Evolutionary conservation across 2,113 vertebrate genomes (phyloP), one percentile per base, ranked within the genome.

Genomic region (Enhydra lutris): DNA sequence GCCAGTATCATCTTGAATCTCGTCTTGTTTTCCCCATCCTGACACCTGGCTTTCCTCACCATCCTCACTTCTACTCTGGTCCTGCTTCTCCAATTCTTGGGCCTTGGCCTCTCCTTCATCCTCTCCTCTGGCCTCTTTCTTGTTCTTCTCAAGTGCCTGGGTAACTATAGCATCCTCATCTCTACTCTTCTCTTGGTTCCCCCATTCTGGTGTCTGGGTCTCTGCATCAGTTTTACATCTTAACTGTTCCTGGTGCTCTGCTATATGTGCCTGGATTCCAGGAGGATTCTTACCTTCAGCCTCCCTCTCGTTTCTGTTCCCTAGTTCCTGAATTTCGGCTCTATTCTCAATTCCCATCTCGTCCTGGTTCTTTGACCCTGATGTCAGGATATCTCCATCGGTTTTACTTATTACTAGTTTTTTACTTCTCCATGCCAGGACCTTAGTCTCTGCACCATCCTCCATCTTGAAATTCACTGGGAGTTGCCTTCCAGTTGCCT

Each of bases 191-290:
- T 52, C 92, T 81, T 74, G 92, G 23, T 31, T 24, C 23, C 20
- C 78, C 94, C 57, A 69, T 52, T 57, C 67, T 45, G 59, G 87
- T 20, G 81, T 96, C 65, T 97, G 97, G 5, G 90, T 92, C 61
- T 95, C 84, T 45, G 18, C 47, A 42, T 97, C 88, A 45, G 1
- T 73, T 88, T 93, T 59, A 26, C n/a, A 73, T 79, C n/a, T 89
- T 83, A 81, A 82, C 34, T 95, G 31, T 63, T 88, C 76, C 73
- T 92, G 91, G 55, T 42, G 85, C n/a, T 94, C 84, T 94, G 13
- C 31, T 13, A 2, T 34, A 10, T 13, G 36, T n/a, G 42, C 52
- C 81, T 94, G 88, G 59, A 12, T 71, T 79, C 42, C 76, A 15
- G 52, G 57, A 71, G 61, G 45, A 57, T 34, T 79, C 52, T 91